Percentiles rank a stretch among this genome's conserved stretches.
These are phyloP conservation scores for Drosophila grimshawi DNA, from an alignment of 1,140 invertebrate species.

Conservation along the genomic window DNA sequence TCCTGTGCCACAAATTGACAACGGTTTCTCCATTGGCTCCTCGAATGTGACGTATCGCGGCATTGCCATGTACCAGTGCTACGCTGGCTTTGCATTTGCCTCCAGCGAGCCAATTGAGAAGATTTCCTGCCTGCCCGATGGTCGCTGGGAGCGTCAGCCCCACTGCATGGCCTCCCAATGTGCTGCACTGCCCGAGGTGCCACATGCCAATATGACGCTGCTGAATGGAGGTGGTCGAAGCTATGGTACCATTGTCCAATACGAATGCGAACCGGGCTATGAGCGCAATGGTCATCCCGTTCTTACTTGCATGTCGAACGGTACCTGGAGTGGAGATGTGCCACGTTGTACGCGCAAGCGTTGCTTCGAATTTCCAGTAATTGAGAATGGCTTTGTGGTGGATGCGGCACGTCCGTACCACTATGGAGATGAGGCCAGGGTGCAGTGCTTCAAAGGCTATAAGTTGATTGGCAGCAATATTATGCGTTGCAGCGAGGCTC, in stretches of 20 bases:
- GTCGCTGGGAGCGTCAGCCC: constrained; percentile 95
- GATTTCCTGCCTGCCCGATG: constrained; percentile 94
- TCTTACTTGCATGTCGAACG: constrained; percentile 97
- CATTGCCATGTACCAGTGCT: constrained; percentile 97
- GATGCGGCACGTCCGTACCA: constrained; percentile 91
- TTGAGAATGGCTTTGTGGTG: constrained; percentile 93
- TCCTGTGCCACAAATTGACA: constrained; percentile 98
- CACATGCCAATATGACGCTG: constrained; percentile 94
- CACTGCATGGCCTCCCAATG: constrained; percentile 97
- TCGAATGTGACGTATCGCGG: constrained; percentile 97
- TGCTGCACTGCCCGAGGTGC: constrained; percentile 93
- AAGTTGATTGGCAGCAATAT: constrained; percentile 93
- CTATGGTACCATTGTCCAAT: constrained; percentile 97
- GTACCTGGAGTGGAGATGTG: constrained; percentile 97
- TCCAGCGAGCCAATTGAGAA: constrained; percentile 94
- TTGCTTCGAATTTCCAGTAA: constrained; percentile 93
- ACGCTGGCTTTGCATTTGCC: constrained; percentile 97
- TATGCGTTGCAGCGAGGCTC: constrained; percentile 93
- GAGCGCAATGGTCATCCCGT: constrained; percentile 94
- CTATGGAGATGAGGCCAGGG: constrained; percentile 95
- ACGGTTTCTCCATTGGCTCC: constrained; percentile 97
- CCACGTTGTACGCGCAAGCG: constrained; percentile 94
- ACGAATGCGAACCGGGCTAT: constrained; percentile 97
- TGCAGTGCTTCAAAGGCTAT: constrained; percentile 96
- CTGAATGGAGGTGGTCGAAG: constrained; percentile 97